Percentiles rank a stretch among this genome's conserved stretches.
Conservation (phyloP, 1,140 invertebrate genomes). For the Lepidurus couesii region DNA sequence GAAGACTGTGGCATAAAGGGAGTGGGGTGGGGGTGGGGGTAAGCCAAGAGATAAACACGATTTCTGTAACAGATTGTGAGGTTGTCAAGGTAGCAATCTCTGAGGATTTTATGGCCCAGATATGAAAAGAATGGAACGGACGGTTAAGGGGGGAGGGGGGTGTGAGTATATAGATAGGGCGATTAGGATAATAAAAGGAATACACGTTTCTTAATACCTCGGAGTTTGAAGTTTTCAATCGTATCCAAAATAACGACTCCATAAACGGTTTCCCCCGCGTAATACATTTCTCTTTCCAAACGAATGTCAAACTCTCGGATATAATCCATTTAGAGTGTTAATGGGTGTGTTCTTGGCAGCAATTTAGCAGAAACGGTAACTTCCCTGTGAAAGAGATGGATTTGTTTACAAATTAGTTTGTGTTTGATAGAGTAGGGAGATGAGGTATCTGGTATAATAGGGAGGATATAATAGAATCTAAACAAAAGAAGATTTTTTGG, state of each 20-base stretch:
- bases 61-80: constrained; percentile 14
- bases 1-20: background rate
- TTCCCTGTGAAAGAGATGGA: background rate
- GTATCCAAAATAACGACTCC: constrained; percentile 68
- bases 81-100: constrained; percentile 18
- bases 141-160: background rate
- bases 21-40: background rate
- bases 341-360: background rate
- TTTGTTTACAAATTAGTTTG: no score
- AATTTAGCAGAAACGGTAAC: background rate
- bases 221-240: constrained; percentile 67
- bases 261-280: constrained; percentile 63
- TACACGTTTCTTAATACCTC: constrained; percentile 51
- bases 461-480: no score
- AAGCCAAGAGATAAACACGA: background rate
- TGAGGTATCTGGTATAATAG: no score
- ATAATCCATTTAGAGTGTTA: constrained; percentile 59
- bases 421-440: no score
- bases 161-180: background rate
- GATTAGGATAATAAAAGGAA: constrained; percentile 23
- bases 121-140: background rate
- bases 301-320: constrained; percentile 71
- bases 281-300: constrained; percentile 68
- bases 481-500: no score
- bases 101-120: background rate